Percentiles rank a stretch among this genome's conserved stretches.
Conservation (phyloP, 2,888 invertebrate genomes). For the Eupithecia centaureata region DNA sequence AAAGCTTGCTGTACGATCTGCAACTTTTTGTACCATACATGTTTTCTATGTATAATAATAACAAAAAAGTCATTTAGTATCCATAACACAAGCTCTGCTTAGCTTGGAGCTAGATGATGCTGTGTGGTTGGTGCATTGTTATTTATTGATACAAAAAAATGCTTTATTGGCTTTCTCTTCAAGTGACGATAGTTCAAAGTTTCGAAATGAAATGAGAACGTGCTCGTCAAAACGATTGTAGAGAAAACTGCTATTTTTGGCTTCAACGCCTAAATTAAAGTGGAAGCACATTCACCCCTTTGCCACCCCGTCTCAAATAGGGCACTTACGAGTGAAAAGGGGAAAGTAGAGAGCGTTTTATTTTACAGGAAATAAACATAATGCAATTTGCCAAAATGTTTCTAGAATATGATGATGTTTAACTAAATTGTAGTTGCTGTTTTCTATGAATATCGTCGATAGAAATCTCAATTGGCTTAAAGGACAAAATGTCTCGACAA, state of each 20-base stretch:
- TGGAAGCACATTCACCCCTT: slow-evolving; percentile 36
- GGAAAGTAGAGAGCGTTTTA: slow-evolving; percentile 18
- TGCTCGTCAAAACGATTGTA: slow-evolving; percentile 36
- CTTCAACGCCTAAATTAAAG: slow-evolving; percentile 37
- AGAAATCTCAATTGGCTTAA: no score
- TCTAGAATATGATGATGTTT: not conserved
- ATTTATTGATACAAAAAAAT: not conserved
- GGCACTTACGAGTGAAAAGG: slow-evolving; percentile 28
- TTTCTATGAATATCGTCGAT: no score
- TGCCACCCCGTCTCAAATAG: slow-evolving; percentile 27
- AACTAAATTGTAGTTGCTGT: not conserved
- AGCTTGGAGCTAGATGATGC: no score
- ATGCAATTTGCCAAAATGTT: slow-evolving; percentile 14
- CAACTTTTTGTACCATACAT: no score
- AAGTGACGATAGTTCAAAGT: slow-evolving; percentile 25
- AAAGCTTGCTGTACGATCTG: no score
- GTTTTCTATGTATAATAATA: no score
- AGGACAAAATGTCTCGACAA: no score
- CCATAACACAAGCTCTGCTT: no score
- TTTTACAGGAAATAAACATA: slow-evolving; percentile 18
- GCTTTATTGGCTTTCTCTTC: slow-evolving; percentile 23
- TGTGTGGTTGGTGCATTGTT: no score
- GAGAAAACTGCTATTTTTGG: slow-evolving; percentile 38
- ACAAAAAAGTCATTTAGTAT: no score
- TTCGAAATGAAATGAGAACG: slow-evolving; percentile 41